phyloP scores from a whole-genome alignment of 2,797 vertebrate species.

The Enteromius unitaeniatus region DNA sequence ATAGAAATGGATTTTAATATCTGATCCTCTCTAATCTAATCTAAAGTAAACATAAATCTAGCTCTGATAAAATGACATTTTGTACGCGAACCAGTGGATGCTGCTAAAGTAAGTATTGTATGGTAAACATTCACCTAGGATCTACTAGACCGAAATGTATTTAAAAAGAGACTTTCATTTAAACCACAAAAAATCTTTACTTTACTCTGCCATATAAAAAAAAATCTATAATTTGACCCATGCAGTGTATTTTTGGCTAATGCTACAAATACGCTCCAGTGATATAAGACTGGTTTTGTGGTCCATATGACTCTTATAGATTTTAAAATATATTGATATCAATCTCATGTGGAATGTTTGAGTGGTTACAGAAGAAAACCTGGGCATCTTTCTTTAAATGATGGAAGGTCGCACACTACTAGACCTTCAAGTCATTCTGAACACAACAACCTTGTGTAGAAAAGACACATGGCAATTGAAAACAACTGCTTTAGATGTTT shows the following conservation, averaged over 20 bases:
- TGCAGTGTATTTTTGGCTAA: too few species aligned
- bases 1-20: not conserved
- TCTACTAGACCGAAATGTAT: not conserved
- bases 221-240: too few species aligned
- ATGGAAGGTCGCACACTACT: not conserved
- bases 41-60: not conserved
- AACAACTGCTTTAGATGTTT: not conserved
- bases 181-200: too few species aligned
- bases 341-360: not conserved
- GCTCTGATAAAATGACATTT: not conserved
- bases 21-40: not conserved
- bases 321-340: not conserved
- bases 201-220: too few species aligned
- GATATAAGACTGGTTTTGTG: too few species aligned
- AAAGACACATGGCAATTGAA: not conserved
- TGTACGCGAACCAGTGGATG: not conserved
- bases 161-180: not conserved
- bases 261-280: too few species aligned
- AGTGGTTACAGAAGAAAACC: not conserved
- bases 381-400: not conserved
- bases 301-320: too few species aligned
- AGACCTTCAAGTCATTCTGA: not conserved
- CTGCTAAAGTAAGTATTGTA: not conserved
- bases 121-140: not conserved
- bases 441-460: not conserved